Conservation (phyloP, 1,140 invertebrate genomes). For the Kradibia gibbosae region DNA sequence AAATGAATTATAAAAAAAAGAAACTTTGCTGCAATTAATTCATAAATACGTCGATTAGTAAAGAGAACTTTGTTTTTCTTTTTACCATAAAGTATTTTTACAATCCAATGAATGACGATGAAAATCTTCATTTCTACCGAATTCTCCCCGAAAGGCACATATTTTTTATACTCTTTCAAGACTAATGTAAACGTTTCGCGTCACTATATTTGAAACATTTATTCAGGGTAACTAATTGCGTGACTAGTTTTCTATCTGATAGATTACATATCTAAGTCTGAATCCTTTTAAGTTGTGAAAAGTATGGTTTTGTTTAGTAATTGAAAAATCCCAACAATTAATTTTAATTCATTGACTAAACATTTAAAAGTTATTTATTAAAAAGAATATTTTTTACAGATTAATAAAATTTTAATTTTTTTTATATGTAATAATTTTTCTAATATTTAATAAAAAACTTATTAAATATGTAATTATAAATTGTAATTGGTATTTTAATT, state of each 20-base stretch:
- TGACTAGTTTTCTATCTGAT: not conserved
- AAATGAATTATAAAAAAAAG: not conserved
- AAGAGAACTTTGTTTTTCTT: not conserved
- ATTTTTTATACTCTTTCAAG: not conserved
- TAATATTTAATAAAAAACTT: too few relatives aligned
- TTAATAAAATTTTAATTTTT: not conserved
- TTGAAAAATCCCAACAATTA: not conserved
- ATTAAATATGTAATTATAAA: too few relatives aligned
- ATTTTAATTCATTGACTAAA: not conserved
- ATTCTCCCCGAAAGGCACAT: not conserved
- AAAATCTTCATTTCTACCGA: not conserved
- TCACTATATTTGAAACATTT: not conserved
- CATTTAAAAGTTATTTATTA: not conserved
- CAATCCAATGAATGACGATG: not conserved
- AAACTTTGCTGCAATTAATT: not conserved
- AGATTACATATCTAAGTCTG: not conserved
- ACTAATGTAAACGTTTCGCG: not conserved
- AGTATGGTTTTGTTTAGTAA: not conserved
- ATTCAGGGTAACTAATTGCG: not conserved
- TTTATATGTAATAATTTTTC: too few relatives aligned
- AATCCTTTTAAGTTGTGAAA: conserved; percentile 7
- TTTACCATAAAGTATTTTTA: not conserved
- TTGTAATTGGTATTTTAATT: too few relatives aligned
- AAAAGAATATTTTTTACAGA: not conserved
- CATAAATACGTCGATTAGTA: not conserved